These are phyloP conservation scores for Lagopus leucura DNA, from an alignment of 2,113 vertebrate genomes.

Conservation along the genomic window DNA sequence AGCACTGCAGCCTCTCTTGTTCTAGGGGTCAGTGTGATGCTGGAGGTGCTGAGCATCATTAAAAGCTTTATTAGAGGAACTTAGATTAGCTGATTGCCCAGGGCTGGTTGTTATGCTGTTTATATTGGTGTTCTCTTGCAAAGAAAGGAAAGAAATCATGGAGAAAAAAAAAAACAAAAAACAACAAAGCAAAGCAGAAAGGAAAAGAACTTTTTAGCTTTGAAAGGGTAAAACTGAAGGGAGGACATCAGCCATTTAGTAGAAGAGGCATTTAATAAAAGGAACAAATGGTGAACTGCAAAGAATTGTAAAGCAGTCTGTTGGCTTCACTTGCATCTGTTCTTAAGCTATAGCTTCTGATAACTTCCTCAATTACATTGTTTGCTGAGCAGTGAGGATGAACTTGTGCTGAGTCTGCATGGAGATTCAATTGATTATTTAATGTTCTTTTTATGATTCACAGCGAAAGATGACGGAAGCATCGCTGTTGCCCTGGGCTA, in stretches of 20 bases:
- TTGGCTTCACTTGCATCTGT: not conserved
- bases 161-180: not conserved
- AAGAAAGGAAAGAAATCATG: not conserved
- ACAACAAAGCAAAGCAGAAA: not conserved
- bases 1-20: not conserved
- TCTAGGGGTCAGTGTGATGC: constrained; percentile 42
- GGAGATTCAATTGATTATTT: not conserved
- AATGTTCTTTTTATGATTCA: constrained; percentile 7
- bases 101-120: not conserved
- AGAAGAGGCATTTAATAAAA: not conserved
- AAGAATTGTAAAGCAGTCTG: not conserved
- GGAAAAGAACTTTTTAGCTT: constrained; percentile 42
- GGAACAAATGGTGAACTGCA: not conserved
- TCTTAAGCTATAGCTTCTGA: not conserved
- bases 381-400: not conserved
- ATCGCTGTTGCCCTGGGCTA: constrained; percentile 96
- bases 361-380: not conserved
- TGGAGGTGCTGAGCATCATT: not conserved
- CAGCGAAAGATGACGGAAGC: constrained; percentile 97
- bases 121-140: not conserved
- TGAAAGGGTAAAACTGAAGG: constrained; percentile 14
- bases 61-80: not conserved
- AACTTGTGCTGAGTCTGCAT: not conserved
- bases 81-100: not conserved
- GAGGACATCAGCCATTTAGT: constrained; percentile 11